Evolutionary conservation across 92 coral and sea anemone genomes (phyloP), one percentile per base, ranked within the genome.

Genomic region (Phenganax marumi): DNA sequence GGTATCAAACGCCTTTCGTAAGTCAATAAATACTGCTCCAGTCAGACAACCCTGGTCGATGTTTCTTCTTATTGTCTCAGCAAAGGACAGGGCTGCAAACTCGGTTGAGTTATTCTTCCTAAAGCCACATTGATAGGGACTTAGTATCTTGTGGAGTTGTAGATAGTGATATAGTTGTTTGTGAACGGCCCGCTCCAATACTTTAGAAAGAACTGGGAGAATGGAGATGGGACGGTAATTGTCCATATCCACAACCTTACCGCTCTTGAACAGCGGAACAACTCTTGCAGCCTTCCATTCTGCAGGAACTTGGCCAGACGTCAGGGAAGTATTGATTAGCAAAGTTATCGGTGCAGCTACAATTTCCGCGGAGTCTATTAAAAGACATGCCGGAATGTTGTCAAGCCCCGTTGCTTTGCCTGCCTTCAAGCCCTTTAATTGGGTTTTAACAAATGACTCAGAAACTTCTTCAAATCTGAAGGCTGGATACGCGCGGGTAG

Each of bases 151-250:
- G 43, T 33, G 43, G 43, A 33, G 43, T 33, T 33, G 43, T 33
- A 33, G 43, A 33, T 33, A 33, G 43, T 33, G 43, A 33, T 33
- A 33, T 33, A 33, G 50, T 74, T 64, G 43, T 33, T 33, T 33
- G 43, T 33, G 43, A 33, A 33, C 43, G 43, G 43, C 43, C 43
- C 43, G 24, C 71, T 87, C 88, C 47, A 84, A 73, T 17, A 88
- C 24, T 43, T 90, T 88, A 6, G 91, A 85, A 24, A 81, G 77
- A 13, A 68, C 75, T 8, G 89, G 86, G 8, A 87, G 65, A 24
- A 88, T 83, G 51, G 89, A 87, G 25, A 90, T 90, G 9, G 93
- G 93, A 21, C 90, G 86, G 70, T 84, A 90, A 68, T 87, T 87
- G 64, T 87, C 90, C 77, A 87, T 68, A 16, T 90, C 83, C 39